Evolutionary conservation across 37 sponge, comb jelly and placozoan species (phyloP), one percentile per base, ranked within the genome.

Genomic region (Spongilla lacustris): DNA sequence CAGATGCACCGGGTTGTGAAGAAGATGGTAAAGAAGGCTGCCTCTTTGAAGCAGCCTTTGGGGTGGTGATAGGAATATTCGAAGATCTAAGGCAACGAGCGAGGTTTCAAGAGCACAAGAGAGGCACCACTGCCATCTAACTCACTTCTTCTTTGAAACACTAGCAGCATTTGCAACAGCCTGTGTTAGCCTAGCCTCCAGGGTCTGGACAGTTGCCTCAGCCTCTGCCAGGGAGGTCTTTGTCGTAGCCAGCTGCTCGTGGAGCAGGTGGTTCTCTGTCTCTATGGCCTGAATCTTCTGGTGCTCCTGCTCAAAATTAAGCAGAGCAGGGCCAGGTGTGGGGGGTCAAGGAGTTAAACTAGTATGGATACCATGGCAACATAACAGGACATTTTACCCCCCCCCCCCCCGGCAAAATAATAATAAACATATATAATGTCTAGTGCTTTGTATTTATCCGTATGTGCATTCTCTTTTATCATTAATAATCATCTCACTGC

Each of bases 291-390:
- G 94, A 49, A 96, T 92, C 74, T 85, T 90, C 34, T 85, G 81
- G 72, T 93, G 91, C 66, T 96, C 96, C 27, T 74, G 70, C 68
- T 93, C 91, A 87, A 91, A 96, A 28, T 85, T 90, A 36, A 96
- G 88, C 58, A 96, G 84, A 36, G 91, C 77, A 26, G 96, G 96
- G 0, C 83, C 84, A 37, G 93, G 93, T 94, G 79, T 19, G 58
- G 12, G 35, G 21, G 48, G 90, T 85, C 66, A 90, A 90, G 77
- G 86, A 90, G 6, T 9, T 6, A 75, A 36, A 74, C n/a, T 58
- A 17, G 14, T 1, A 58, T 13, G 58, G 21, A 17, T 41, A 3
- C 41, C 41, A 41, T 41, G 41, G 41, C 41, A 41, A 41, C 6
- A 41, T 6, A n/a, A n/a, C n/a, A n/a, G n/a, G n/a, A 41, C 41